phyloP scores from a whole-genome alignment of 2,113 vertebrate species.

The Sialia sialis region DNA sequence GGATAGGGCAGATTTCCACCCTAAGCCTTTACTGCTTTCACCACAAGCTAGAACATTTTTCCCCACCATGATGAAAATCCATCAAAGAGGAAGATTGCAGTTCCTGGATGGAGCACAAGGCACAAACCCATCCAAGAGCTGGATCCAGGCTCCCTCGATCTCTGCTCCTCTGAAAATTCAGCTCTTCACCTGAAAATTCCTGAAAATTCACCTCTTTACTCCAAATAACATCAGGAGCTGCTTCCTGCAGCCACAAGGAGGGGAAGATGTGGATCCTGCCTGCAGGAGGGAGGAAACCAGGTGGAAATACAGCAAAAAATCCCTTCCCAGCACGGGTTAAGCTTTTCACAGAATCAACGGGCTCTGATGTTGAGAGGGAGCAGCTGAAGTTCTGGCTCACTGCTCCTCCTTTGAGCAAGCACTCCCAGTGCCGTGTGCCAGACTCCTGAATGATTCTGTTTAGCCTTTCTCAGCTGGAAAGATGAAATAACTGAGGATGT shows the following conservation, averaged over 20 bases:
- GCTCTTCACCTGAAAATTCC: neutral
- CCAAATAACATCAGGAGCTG: neutral
- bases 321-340: neutral
- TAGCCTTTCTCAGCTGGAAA: conserved; percentile 23
- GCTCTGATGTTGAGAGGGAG: neutral
- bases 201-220: neutral
- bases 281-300: neutral
- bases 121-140: neutral
- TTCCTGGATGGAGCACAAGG: neutral
- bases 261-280: neutral
- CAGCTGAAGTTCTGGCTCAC: conserved; percentile 14
- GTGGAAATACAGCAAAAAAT: neutral
- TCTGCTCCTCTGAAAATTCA: neutral
- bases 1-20: neutral
- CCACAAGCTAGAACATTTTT: neutral
- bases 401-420: conserved; percentile 12
- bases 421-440: neutral
- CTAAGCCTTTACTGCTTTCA: neutral
- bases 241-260: neutral
- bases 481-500: neutral
- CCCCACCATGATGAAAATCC: neutral
- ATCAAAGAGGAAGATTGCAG: neutral
- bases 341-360: neutral
- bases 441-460: neutral
- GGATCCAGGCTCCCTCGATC: neutral